Evolutionary conservation across 2,113 vertebrate genomes (phyloP), one percentile per base, ranked within the genome.

Genomic region (Scortum barcoo): DNA sequence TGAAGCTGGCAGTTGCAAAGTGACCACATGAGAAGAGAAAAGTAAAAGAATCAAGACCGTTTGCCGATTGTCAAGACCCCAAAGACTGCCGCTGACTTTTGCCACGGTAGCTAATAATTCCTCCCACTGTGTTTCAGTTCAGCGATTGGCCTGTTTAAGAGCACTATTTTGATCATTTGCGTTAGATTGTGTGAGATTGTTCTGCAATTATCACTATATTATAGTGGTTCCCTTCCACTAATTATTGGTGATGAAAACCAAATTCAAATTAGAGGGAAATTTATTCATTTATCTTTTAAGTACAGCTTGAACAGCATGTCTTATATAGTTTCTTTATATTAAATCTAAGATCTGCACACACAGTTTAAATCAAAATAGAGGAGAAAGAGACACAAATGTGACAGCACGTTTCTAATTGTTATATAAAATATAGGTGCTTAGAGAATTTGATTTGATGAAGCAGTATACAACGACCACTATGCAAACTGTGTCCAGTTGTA

Each of bases 1-100:
- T 86, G 81, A 84, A 82, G 73, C 76, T 80, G 81, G 81, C 84
- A 90, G 71, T 36, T 83, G 87, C 50, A 90, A 74, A 76, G 72
- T 73, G 80, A 90, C 44, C 48, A 69, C 58, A 89, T 86, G 73
- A 78, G 42, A 68, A 68, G 68, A 78, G 61, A 67, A 74, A 84
- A 65, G 51, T 13, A 80, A 83, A 86, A 82, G 69, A 86, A 80
- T 79, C 53, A 16, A 20, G 17, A 72, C 56, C 26, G 62, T 78
- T 79, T 73, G 30, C 48, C 75, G 20, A 84, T 72, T 72, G 26
- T 77, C 54, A 75, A 67, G 48, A 84, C 74, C 73, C 44, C 51
- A 76, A 72, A 87, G 51, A 67, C 40, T 51, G 69, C 65, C 1
- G 9, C 0, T 30, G 36, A 62, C 24, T 30, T 58, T 68, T 83